Evolutionary conservation across 1,140 invertebrate species (phyloP).

Genomic region (Panagrolaimus sp.): DNA sequence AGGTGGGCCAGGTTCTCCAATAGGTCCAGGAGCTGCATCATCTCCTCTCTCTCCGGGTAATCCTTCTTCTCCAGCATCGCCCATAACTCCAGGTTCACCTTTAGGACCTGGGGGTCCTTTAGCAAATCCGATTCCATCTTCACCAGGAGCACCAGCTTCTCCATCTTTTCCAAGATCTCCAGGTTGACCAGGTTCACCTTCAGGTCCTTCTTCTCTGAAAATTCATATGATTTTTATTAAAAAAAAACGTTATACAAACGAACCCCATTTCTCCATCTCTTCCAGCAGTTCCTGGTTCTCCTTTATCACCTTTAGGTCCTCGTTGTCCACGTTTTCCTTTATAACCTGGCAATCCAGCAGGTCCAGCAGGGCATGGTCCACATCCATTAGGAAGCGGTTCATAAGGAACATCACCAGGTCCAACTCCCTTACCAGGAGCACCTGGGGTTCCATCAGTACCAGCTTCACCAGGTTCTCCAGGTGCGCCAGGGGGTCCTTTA

Average conservation of each 20-base stretch:
- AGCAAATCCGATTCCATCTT: constrained; percentile 25
- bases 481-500: not conserved
- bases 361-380: constrained; percentile 28
- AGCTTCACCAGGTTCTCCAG: constrained; percentile 13
- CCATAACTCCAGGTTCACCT: constrained; percentile 29
- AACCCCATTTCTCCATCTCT: constrained; percentile 18
- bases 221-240: no score
- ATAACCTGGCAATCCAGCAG: constrained; percentile 35
- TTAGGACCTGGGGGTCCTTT: constrained; percentile 36
- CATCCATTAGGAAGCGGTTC: not conserved
- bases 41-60: constrained; percentile 34
- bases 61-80: constrained; percentile 30
- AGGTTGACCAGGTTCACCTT: constrained; percentile 21
- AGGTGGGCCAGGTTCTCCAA: constrained; percentile 26
- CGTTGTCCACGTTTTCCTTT: constrained; percentile 34
- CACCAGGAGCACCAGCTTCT: constrained; percentile 22
- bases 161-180: constrained; percentile 24
- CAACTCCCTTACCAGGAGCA: not conserved
- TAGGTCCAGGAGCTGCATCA: constrained; percentile 30
- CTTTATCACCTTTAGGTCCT: constrained; percentile 35
- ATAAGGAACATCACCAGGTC: not conserved
- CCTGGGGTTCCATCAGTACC: constrained; percentile 4
- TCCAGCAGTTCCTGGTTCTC: constrained; percentile 18
- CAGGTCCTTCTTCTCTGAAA: constrained; percentile 21
- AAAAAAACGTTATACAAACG: no score